Evolutionary conservation across 2,888 invertebrate species (phyloP), one percentile per base, ranked within the genome.

Genomic region (Peribatodes rhomboidaria): DNA sequence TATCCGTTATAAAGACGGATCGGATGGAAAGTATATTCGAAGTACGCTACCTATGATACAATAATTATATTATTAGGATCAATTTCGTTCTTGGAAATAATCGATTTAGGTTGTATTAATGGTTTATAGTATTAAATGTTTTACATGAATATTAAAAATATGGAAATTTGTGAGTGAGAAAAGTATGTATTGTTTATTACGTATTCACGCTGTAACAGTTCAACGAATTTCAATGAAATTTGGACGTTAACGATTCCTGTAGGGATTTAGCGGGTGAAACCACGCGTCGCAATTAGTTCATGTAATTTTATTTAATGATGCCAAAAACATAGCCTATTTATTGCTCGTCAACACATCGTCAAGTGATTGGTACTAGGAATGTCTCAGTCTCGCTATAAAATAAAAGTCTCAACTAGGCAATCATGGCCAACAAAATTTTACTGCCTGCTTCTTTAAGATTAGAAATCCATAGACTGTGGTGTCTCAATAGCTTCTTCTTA

Each of bases 1-100:
- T 83, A 84, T 84, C 80, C 76, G 84, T 85, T 85, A 87, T 77
- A 68, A 78, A 78, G 79, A 83, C 81, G 77, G 78, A 84, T 86
- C 78, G 82, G 82, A 87, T 78, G 79, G 79, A 80, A 84, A 84
- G 78, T 81, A 80, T 80, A 78, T 73, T 82, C 83, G 82, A 80
- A 77, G 79, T 78, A 74, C 79, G 83, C 86, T 82, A 81, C 78
- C 42, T 53, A 52, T 47, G 47, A 52, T n/a, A n/a, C n/a, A n/a
- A n/a, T n/a, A n/a, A n/a, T n/a, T n/a, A n/a, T n/a, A n/a, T n/a
- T n/a, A n/a, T n/a, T n/a, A n/a, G n/a, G n/a, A n/a, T n/a, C n/a
- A n/a, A n/a, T n/a, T n/a, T n/a, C n/a, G n/a, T n/a, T n/a, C n/a
- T n/a, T n/a, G n/a, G n/a, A n/a, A n/a, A n/a, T n/a, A n/a, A n/a